phyloP scores from a whole-genome alignment of 64 coral and sea anemone genomes.

The Actinia tenebrosa region DNA sequence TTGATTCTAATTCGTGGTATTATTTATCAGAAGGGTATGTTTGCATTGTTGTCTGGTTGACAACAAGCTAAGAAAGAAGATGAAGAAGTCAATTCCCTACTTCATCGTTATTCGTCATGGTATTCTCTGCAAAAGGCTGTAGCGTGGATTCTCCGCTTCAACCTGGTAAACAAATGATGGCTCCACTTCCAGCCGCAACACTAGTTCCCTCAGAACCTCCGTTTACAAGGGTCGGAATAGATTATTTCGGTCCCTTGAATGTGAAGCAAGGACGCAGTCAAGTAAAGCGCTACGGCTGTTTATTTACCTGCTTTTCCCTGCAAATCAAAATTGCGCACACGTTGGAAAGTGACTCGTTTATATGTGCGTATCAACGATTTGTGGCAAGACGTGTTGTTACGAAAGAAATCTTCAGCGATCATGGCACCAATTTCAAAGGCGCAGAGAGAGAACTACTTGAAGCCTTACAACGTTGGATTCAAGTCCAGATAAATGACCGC shows the following conservation, averaged over 20 bases:
- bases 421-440: too few species aligned
- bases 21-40: too few species aligned
- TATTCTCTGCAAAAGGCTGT: neutral
- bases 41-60: too few species aligned
- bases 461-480: too few species aligned
- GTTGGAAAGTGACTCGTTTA: too few species aligned
- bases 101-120: neutral
- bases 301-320: neutral
- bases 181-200: neutral
- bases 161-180: slow-evolving; percentile 38
- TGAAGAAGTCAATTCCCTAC: neutral
- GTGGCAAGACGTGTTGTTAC: too few species aligned
- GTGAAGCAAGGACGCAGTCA: slow-evolving; percentile 22
- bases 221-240: slow-evolving; percentile 30
- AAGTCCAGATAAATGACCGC: too few species aligned
- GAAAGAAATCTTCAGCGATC: too few species aligned
- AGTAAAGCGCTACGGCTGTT: slow-evolving; percentile 30
- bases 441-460: too few species aligned
- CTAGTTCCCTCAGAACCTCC: neutral
- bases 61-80: neutral
- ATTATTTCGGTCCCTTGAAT: slow-evolving; percentile 28
- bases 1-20: too few species aligned
- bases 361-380: too few species aligned
- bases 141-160: neutral
- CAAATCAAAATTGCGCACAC: too few species aligned